Evolutionary conservation across 2,888 invertebrate genomes (phyloP).

Genomic region (Caenorhabditis sp.): DNA sequence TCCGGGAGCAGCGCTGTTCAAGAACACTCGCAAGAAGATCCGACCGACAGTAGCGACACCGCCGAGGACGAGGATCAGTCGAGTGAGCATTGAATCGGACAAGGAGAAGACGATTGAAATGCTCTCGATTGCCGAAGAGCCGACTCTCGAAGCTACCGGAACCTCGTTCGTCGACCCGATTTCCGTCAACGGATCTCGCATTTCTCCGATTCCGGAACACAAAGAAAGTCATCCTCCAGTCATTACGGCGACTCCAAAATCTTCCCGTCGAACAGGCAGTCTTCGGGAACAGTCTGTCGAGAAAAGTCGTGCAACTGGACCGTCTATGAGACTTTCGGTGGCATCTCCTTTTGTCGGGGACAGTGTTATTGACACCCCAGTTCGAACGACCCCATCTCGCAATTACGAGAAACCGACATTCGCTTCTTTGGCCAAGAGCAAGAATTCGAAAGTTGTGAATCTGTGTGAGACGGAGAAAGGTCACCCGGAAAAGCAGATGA

Average conservation of each 20-base stretch:
- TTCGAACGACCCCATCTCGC: neutral
- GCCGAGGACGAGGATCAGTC: neutral
- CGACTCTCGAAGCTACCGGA: conserved; percentile 19
- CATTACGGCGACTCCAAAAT: neutral
- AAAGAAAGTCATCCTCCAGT: neutral
- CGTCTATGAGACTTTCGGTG: neutral
- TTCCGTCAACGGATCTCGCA: conserved; percentile 23
- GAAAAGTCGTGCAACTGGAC: neutral
- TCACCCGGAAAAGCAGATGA: neutral
- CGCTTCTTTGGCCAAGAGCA: conserved; percentile 19
- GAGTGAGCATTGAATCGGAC: conserved; percentile 51
- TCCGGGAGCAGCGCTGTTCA: conserved; percentile 40
- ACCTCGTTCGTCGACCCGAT: conserved; percentile 35
- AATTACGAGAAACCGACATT: conserved; percentile 19
- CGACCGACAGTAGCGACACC: conserved; percentile 17
- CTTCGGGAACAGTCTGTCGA: neutral
- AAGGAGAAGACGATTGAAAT: conserved; percentile 51
- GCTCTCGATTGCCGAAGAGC: conserved; percentile 43
- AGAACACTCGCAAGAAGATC: conserved; percentile 36
- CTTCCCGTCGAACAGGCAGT: neutral
- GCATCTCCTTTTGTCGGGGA: neutral
- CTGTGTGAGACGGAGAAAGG: neutral
- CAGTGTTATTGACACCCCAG: neutral
- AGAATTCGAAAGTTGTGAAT: neutral
- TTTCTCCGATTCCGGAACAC: conserved; percentile 29